Conservation (phyloP, 1,140 invertebrate species). For the Hetaerina americana region DNA sequence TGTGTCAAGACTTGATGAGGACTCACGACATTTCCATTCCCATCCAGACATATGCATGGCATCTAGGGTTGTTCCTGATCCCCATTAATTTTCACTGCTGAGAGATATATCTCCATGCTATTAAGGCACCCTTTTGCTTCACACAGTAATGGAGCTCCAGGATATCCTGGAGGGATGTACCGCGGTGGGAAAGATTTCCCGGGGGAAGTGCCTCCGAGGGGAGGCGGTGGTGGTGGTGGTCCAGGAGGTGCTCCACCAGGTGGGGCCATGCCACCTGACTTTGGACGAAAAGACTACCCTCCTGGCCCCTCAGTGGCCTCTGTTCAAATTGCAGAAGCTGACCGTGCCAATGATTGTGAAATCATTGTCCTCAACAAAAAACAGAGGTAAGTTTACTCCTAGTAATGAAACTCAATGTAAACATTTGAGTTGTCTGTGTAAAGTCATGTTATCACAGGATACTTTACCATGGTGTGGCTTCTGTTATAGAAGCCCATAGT, state of each 20-base stretch:
- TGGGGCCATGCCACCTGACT: neutral
- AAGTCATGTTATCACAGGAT: too few species aligned
- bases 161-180: neutral
- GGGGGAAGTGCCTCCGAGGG: neutral
- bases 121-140: too few species aligned
- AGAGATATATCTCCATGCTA: too few species aligned
- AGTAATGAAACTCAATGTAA: conserved; percentile 6
- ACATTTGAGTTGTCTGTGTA: too few species aligned
- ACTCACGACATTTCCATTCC: too few species aligned
- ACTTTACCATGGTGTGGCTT: too few species aligned
- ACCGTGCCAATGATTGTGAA: conserved; percentile 68
- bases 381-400: conserved; percentile 47
- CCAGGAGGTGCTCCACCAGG: neutral
- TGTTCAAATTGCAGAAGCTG: conserved; percentile 14
- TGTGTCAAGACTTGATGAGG: too few species aligned
- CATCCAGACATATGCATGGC: too few species aligned
- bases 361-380: conserved; percentile 69
- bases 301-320: neutral
- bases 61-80: too few species aligned
- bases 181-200: neutral
- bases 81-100: too few species aligned
- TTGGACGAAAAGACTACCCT: neutral
- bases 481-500: too few species aligned
- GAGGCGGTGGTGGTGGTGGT: neutral
- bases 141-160: neutral